phyloP scores from a whole-genome alignment of 2,113 vertebrate genomes.

The rat (Rattus norvegicus) region DNA sequence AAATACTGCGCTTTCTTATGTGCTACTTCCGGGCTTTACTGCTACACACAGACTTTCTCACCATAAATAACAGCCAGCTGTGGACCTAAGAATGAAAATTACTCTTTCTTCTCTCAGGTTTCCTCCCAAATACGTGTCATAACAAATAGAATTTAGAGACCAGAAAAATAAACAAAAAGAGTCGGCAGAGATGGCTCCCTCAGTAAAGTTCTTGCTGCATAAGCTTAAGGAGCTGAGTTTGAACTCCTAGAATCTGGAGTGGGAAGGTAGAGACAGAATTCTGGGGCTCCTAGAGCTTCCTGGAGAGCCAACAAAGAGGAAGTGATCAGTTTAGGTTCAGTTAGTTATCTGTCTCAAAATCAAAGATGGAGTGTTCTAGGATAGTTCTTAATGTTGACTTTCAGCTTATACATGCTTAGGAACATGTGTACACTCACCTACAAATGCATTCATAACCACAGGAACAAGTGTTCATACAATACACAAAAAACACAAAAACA shows the following conservation, averaged over 20 bases:
- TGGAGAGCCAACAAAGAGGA: too few relatives aligned
- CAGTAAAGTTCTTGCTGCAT: not conserved
- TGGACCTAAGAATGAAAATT: not conserved
- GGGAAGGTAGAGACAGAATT: not conserved
- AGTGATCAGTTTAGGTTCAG: not conserved
- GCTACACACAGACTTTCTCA: accelerated
- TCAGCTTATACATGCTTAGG: not conserved
- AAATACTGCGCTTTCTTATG: accelerated
- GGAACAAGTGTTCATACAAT: not conserved
- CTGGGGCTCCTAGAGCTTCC: not conserved
- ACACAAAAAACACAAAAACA: not conserved
- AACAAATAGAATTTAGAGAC: not conserved
- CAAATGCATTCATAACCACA: not conserved
- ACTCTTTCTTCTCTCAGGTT: not conserved
- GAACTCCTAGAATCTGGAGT: not conserved
- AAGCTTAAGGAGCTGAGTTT: not conserved
- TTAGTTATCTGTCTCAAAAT: not conserved
- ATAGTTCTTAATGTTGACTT: not conserved
- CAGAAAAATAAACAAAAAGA: not conserved
- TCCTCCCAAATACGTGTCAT: not conserved
- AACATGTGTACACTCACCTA: not conserved
- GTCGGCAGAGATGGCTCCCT: too few relatives aligned
- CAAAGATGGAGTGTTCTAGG: not conserved
- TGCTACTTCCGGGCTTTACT: too few relatives aligned
- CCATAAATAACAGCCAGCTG: not conserved